Conservation (phyloP, 1,140 invertebrate species). For the Diorhabda sublineata region DNA sequence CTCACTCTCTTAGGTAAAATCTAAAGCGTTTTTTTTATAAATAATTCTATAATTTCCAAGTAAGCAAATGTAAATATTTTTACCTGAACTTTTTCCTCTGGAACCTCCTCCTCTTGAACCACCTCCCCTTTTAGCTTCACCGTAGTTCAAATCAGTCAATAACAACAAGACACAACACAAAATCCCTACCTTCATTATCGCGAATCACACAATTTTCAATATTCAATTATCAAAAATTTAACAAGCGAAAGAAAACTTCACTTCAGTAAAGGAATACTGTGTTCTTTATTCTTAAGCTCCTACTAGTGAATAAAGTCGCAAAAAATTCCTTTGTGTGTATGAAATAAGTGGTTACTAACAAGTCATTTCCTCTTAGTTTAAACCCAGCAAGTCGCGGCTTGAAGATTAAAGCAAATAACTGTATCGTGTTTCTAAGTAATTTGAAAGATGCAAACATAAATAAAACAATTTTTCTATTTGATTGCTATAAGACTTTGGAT, state of each 20-base stretch:
- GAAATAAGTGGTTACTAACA: background rate
- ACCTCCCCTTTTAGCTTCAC: conserved; percentile 4
- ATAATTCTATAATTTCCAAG: background rate
- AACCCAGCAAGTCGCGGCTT: background rate
- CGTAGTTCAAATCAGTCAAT: background rate
- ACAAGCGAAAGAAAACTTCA: no score
- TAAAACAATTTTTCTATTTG: conserved; percentile 3
- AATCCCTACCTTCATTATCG: conserved; percentile 15
- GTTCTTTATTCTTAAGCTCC: no score
- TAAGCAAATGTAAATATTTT: background rate
- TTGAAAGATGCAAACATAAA: background rate
- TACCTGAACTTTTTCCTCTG: conserved; percentile 2
- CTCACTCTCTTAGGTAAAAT: conserved; percentile 4
- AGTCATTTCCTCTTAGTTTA: background rate
- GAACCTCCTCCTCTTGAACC: conserved; percentile 9
- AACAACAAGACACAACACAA: conserved; percentile 18
- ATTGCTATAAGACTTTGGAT: no score
- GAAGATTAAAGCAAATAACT: background rate
- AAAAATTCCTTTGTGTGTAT: background rate
- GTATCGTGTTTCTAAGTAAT: background rate
- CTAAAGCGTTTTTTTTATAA: background rate
- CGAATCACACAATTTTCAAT: no score
- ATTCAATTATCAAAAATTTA: no score
- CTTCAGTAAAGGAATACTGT: no score
- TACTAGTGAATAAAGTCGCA: no score